Evolutionary conservation across 1,140 invertebrate genomes (phyloP).

Genomic region (Lordiphosa clarofinis): DNA sequence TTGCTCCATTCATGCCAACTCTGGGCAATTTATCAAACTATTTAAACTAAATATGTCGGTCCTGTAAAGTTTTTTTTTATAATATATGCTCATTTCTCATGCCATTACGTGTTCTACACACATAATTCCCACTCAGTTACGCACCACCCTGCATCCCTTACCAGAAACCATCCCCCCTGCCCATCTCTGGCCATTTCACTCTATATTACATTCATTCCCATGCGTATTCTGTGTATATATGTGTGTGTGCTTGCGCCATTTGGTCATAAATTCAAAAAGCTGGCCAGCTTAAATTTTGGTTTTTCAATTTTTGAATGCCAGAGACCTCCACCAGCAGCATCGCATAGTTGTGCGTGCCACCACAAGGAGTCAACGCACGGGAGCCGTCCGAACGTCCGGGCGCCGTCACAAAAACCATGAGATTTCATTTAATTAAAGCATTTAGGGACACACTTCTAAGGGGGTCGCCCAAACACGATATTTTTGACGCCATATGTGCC

Average conservation of each 20-base stretch:
- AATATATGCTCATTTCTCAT: constrained; percentile 66
- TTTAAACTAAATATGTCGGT: constrained; percentile 32
- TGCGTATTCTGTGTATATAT: constrained; percentile 46
- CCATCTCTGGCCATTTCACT: constrained; percentile 1
- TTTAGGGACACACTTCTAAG: constrained; percentile 32
- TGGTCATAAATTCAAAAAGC: constrained; percentile 77
- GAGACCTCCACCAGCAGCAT: constrained; percentile 19
- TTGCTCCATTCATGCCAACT: constrained; percentile 6
- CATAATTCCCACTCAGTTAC: constrained; percentile 50
- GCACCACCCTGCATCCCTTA: constrained; percentile 40
- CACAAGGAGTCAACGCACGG: constrained; percentile 44
- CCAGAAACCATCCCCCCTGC: constrained; percentile 6
- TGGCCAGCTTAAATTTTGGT: constrained; percentile 75
- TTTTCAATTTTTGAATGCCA: constrained; percentile 77
- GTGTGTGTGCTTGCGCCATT: constrained; percentile 50
- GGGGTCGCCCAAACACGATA: constrained; percentile 29
- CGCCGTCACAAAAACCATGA: constrained; percentile 37
- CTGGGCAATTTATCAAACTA: constrained; percentile 55
- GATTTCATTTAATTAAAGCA: constrained; percentile 77
- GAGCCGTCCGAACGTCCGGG: constrained; percentile 14
- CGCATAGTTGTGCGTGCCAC: constrained; percentile 64
- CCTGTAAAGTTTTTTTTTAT: constrained; percentile 31
- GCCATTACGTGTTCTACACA: constrained; percentile 48
- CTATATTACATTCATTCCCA: constrained; percentile 60
- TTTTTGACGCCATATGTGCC: constrained; percentile 71